These are phyloP conservation scores for Notodonta ziczac DNA, from an alignment of 2,888 invertebrate genomes.

Conservation along the genomic window DNA sequence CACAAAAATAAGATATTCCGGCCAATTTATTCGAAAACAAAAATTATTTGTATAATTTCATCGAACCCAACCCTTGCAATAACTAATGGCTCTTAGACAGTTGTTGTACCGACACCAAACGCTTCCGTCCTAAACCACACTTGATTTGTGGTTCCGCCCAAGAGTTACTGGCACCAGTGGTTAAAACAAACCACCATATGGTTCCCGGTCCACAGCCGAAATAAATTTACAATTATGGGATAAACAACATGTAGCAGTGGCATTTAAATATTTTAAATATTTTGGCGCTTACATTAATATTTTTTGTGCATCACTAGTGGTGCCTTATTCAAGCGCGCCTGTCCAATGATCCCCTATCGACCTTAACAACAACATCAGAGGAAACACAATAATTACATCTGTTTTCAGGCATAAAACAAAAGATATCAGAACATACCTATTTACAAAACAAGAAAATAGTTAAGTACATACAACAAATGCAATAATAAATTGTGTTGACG, in stretches of 20 bases:
- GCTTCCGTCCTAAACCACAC: conserved; percentile 77
- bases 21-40: conserved; percentile 39
- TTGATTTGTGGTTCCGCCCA: conserved; percentile 78
- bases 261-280: conserved; percentile 21
- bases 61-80: conserved; percentile 52
- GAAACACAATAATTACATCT: background rate
- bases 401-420: background rate
- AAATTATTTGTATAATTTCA: conserved; percentile 38
- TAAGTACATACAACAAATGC: background rate
- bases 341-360: background rate
- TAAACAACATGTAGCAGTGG: conserved; percentile 44
- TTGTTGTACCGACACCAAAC: conserved; percentile 58
- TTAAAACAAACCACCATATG: conserved; percentile 73
- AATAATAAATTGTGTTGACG: conserved; percentile 8
- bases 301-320: no score
- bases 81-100: conserved; percentile 69
- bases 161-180: conserved; percentile 66
- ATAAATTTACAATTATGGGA: conserved; percentile 19
- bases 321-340: background rate
- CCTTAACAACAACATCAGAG: background rate
- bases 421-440: background rate
- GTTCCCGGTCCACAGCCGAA: conserved; percentile 50
- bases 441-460: background rate
- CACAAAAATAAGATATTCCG: conserved; percentile 27
- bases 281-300: background rate